Evolutionary conservation across 1,140 invertebrate genomes (phyloP).

Genomic region (Drosophila santomea): DNA sequence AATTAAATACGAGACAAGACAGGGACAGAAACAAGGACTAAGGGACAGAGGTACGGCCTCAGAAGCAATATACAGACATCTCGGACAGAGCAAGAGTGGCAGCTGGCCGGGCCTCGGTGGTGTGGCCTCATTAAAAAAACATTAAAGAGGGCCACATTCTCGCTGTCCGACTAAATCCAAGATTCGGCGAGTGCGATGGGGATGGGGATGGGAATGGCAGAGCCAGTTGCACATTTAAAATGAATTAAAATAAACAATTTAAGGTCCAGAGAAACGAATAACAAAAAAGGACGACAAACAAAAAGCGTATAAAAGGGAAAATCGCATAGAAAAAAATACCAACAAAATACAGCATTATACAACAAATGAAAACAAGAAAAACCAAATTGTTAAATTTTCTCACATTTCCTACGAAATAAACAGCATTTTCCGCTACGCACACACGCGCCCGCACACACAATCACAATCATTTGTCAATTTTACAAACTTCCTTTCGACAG

Average conservation of each 20-base stretch:
- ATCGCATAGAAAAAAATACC: slow-evolving; percentile 7
- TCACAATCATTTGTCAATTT: slow-evolving; percentile 81
- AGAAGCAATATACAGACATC: slow-evolving; percentile 8
- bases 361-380: slow-evolving; percentile 40
- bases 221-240: slow-evolving; percentile 54
- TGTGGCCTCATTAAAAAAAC: slow-evolving; percentile 77
- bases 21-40: not conserved
- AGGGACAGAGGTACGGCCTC: no score
- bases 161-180: slow-evolving; percentile 23
- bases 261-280: slow-evolving; percentile 17
- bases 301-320: slow-evolving; percentile 25
- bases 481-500: slow-evolving; percentile 76
- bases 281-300: slow-evolving; percentile 22
- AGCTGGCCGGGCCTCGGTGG: slow-evolving; percentile 36
- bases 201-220: not conserved
- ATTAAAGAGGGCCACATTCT: slow-evolving; percentile 68
- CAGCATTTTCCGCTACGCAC: slow-evolving; percentile 64
- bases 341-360: not conserved
- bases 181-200: not conserved
- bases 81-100: slow-evolving; percentile 10
- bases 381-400: slow-evolving; percentile 65
- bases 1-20: slow-evolving; percentile 73
- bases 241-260: slow-evolving; percentile 61
- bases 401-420: slow-evolving; percentile 76
- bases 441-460: slow-evolving; percentile 41